Conservation (phyloP, 1,140 invertebrate genomes). For the Achatina immaculata region DNA sequence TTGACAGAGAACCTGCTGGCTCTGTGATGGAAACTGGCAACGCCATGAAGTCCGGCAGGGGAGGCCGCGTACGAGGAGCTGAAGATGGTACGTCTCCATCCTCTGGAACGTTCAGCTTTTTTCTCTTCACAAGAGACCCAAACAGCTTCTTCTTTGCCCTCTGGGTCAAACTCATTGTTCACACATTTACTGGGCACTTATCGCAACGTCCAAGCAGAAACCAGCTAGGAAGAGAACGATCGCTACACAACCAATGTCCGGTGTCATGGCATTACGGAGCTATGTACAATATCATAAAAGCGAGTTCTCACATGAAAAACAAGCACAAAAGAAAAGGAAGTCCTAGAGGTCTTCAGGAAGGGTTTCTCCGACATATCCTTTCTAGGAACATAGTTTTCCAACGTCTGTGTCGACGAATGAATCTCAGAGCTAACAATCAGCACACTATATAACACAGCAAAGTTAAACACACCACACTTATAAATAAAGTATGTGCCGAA, state of each 20-base stretch:
- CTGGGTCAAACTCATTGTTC: constrained; percentile 9
- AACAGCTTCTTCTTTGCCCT: constrained; percentile 12
- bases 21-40: background rate
- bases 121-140: constrained; percentile 20
- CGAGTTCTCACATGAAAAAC: background rate
- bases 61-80: background rate
- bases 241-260: background rate
- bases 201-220: background rate
- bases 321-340: background rate
- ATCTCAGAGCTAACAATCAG: too few relatives aligned
- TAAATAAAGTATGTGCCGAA: too few relatives aligned
- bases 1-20: background rate
- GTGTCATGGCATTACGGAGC: background rate
- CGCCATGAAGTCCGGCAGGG: background rate
- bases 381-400: too few relatives aligned
- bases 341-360: background rate
- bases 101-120: background rate
- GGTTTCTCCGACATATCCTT: background rate
- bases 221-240: background rate
- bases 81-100: background rate
- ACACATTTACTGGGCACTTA: background rate
- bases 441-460: too few relatives aligned
- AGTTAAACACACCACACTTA: too few relatives aligned
- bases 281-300: background rate
- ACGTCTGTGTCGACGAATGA: too few relatives aligned